A percentile compares a stretch with the other conserved stretches of the same genome.
Evolutionary conservation across 2,113 vertebrate genomes (phyloP).

Genomic region (Thamnophis sirtalis): DNA sequence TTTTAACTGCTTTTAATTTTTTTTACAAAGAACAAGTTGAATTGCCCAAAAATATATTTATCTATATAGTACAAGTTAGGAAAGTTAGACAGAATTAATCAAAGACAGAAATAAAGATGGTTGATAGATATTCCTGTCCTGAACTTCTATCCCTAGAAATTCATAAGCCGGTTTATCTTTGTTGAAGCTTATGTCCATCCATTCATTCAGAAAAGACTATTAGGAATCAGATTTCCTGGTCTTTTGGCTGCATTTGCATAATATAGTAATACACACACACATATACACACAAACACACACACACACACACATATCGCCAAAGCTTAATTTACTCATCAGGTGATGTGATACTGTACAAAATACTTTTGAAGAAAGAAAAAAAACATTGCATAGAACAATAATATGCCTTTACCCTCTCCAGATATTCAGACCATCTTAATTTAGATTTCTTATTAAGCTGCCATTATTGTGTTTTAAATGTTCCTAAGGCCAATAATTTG

Average conservation of each 20-base stretch:
- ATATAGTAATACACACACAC: slow-evolving; percentile 19
- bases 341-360: slow-evolving; percentile 34
- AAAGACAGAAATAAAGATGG: background rate
- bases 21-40: background rate
- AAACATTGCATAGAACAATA: slow-evolving; percentile 42
- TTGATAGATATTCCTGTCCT: slow-evolving; percentile 1
- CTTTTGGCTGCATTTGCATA: background rate
- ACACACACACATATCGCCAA: slow-evolving; percentile 14
- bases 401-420: background rate
- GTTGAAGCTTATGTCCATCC: background rate
- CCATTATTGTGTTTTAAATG: slow-evolving; percentile 42
- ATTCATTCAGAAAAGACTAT: slow-evolving; percentile 5
- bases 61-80: background rate
- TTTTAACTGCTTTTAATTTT: background rate
- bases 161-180: slow-evolving; percentile 4
- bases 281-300: slow-evolving; percentile 27
- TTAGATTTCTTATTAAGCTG: slow-evolving; percentile 53
- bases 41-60: background rate
- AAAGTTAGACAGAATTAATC: slow-evolving; percentile 15
- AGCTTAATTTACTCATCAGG: slow-evolving; percentile 14
- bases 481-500: slow-evolving; percentile 56
- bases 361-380: slow-evolving; percentile 21
- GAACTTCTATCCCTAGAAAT: background rate
- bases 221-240: background rate
- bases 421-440: background rate